Conservation (phyloP, 2,797 vertebrate genomes). For the Onychomys arenicola region DNA sequence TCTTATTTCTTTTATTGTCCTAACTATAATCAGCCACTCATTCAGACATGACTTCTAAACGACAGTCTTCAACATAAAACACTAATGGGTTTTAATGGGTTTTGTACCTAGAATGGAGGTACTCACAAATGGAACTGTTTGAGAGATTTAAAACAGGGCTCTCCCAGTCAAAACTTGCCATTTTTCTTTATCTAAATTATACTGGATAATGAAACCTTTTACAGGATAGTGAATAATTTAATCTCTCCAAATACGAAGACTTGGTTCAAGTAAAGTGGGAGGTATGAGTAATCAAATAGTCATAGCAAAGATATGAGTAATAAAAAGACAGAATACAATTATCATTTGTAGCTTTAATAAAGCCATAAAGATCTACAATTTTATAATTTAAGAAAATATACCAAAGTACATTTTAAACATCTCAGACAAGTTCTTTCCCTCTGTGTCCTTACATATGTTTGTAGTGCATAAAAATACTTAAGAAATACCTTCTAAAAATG, state of each 20-base stretch:
- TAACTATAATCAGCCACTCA: neutral
- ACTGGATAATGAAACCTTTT: neutral
- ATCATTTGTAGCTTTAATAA: neutral
- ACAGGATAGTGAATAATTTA: neutral
- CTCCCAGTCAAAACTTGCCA: neutral
- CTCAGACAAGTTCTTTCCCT: neutral
- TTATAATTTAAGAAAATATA: neutral
- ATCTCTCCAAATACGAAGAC: neutral
- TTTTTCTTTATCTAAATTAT: neutral
- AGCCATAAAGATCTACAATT: neutral
- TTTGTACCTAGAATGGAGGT: neutral
- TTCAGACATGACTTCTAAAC: neutral
- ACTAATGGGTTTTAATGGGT: neutral
- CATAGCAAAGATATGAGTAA: neutral
- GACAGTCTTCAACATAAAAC: neutral
- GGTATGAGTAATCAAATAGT: neutral
- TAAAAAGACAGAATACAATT: neutral
- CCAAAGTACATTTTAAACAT: neutral
- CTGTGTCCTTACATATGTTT: neutral
- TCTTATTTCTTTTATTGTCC: neutral
- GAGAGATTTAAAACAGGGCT: neutral
- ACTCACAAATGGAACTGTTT: neutral
- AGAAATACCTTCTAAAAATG: neutral
- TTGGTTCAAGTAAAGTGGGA: constrained; percentile 12
- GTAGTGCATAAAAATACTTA: neutral